Evolutionary conservation across 2,888 invertebrate species (phyloP).

Genomic region (Formica aserva): DNA sequence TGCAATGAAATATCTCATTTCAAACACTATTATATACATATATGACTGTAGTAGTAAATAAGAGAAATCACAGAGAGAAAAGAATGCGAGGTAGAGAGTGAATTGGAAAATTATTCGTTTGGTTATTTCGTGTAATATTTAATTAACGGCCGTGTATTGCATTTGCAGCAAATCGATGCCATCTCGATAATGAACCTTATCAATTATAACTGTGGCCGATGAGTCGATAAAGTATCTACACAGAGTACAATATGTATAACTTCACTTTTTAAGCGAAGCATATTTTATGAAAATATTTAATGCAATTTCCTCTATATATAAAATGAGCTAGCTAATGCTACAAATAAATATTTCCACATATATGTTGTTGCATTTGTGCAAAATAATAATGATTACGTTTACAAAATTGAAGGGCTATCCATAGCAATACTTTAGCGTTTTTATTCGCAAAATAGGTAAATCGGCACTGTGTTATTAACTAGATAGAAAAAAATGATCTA

Average conservation of each 20-base stretch:
- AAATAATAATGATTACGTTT: slow-evolving; percentile 22
- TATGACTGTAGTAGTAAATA: slow-evolving; percentile 15
- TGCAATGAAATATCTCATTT: background rate
- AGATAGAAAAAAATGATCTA: slow-evolving; percentile 11
- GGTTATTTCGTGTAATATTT: slow-evolving; percentile 47
- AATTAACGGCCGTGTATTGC: slow-evolving; percentile 49
- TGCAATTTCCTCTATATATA: background rate
- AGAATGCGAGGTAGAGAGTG: slow-evolving; percentile 22
- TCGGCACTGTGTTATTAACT: background rate
- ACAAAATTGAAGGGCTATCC: background rate
- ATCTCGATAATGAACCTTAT: slow-evolving; percentile 55
- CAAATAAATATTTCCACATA: slow-evolving; percentile 7
- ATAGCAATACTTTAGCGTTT: background rate
- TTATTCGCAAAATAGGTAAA: slow-evolving; percentile 18
- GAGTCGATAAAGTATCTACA: slow-evolving; percentile 48
- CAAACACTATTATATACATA: background rate
- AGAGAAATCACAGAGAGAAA: slow-evolving; percentile 33
- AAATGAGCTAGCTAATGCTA: background rate
- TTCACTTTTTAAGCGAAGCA: slow-evolving; percentile 16
- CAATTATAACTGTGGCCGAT: slow-evolving; percentile 49
- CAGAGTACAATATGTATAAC: slow-evolving; percentile 1
- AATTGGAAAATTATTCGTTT: slow-evolving; percentile 33
- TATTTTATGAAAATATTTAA: background rate
- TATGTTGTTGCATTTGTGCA: slow-evolving; percentile 10
- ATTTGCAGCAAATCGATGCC: slow-evolving; percentile 51